A percentile compares a stretch with the other conserved stretches of the same genome.
These are phyloP conservation scores for Euleptes europaea DNA, from an alignment of 2,113 vertebrate species.

Conservation along the genomic window DNA sequence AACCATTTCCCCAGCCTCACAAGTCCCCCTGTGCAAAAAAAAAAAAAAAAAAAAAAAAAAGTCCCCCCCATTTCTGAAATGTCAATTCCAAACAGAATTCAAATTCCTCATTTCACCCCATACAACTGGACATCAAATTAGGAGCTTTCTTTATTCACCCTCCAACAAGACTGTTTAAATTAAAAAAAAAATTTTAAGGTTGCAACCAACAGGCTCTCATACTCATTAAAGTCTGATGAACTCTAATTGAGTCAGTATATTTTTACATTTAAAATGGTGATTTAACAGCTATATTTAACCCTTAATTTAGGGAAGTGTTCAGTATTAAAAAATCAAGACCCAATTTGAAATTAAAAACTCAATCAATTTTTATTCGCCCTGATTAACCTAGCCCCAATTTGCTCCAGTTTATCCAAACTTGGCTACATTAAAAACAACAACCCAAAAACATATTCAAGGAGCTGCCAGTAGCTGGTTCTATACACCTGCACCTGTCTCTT, in stretches of 20 bases:
- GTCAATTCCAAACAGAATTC: not conserved
- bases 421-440: not conserved
- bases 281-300: conserved; percentile 42
- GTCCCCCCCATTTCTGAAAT: too few relatives aligned
- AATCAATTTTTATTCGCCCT: conserved; percentile 40
- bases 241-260: conserved; percentile 39
- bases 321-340: conserved; percentile 39
- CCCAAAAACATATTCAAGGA: not conserved
- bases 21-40: too few relatives aligned
- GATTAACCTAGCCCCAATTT: conserved; percentile 20
- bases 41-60: too few relatives aligned
- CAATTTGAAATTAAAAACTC: conserved; percentile 41
- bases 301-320: conserved; percentile 31
- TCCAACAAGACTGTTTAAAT: not conserved
- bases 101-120: not conserved
- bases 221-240: conserved; percentile 35
- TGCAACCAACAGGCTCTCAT: conserved; percentile 18
- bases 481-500: conserved; percentile 4
- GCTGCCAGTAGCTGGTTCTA: not conserved
- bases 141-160: not conserved
- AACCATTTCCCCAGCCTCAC: not conserved
- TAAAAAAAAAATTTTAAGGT: not conserved
- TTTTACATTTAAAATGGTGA: conserved; percentile 41
- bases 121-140: not conserved
- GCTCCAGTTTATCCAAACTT: conserved; percentile 7